Percentiles rank a stretch among this genome's conserved stretches.
Conservation (phyloP, 2,113 vertebrate species). For the Electrona antarctica region DNA sequence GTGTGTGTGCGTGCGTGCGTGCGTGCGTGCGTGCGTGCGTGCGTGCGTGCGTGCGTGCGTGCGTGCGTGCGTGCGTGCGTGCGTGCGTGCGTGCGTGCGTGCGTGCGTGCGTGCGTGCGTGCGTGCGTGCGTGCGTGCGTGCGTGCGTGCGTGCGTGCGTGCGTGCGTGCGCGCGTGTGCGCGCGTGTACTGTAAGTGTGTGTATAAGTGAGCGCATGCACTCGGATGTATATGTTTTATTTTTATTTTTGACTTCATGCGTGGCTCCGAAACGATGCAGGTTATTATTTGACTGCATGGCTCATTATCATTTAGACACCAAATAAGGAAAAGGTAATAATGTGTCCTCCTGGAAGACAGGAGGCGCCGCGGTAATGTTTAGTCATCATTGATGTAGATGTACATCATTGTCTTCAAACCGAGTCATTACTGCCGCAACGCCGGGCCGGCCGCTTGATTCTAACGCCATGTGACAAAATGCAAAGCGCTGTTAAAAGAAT, state of each 20-base stretch:
- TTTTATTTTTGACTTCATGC: not conserved
- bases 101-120: not conserved
- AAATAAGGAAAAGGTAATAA: slow-evolving; percentile 82
- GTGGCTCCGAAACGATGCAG: slow-evolving; percentile 75
- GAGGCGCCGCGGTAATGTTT: slow-evolving; percentile 73
- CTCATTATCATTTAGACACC: slow-evolving; percentile 85
- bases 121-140: no score
- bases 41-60: not conserved
- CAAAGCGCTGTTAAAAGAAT: slow-evolving; percentile 77
- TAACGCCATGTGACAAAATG: slow-evolving; percentile 84
- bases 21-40: not conserved
- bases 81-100: slow-evolving; percentile 4
- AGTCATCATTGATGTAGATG: slow-evolving; percentile 70
- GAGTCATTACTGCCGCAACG: slow-evolving; percentile 73
- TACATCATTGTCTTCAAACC: slow-evolving; percentile 71
- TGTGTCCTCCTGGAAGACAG: slow-evolving; percentile 75
- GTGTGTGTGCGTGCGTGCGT: slow-evolving; percentile 3
- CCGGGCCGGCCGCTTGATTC: slow-evolving; percentile 59
- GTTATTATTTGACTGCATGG: slow-evolving; percentile 72
- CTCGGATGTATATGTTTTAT: slow-evolving; percentile 60
- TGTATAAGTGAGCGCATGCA: not conserved
- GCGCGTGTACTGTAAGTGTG: not conserved
- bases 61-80: slow-evolving; percentile 1
- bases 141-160: slow-evolving; percentile 2
- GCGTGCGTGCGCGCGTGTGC: not conserved